Evolutionary conservation across 2,113 vertebrate genomes (phyloP), one percentile per base, ranked within the genome.

Genomic region (Antennarius striatus): DNA sequence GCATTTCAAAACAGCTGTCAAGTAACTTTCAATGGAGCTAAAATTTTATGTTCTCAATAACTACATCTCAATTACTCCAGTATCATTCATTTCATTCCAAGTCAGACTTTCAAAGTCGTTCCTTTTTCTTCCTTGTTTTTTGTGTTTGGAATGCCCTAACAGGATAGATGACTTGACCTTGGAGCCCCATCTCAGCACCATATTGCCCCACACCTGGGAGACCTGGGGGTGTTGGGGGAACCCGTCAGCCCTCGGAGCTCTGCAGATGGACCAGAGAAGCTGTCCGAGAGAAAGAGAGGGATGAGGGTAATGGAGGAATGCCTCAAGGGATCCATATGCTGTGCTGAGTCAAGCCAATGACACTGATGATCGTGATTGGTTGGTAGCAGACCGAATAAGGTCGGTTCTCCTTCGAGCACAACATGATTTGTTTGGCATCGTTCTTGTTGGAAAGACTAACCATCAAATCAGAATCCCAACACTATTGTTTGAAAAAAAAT

Each of bases 321-420:
- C 67, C 81, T 76, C 77, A 1, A 78, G 80, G 77, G 71, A 63
- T 65, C 81, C 88, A 90, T 90, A 89, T 90, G 89, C 69, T 84
- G 43, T 13, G 45, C 48, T 68, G 68, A 67, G 61, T 68, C 61
- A 45, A 75, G 76, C 83, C 83, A 82, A 57, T 60, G 61, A 77
- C 75, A 73, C 63, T 39, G 6, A 71, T 63, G 32, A 49, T 16
- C 49, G 56, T 2, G 29, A 69, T 53, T 79, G 75, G 81, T 59
- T 59, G 49, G 72, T 62, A 75, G 69, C 9, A 13, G 65, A 15
- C 13, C 54, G 32, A 65, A 70, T 5, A 22, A 17, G 65, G 72
- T 61, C 62, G 29, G 59, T 40, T 42, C 0, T 58, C 65, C 11
- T 56, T 49, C 7, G 17, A 48, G 13, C 11, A 12, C 15, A 36